These are phyloP conservation scores for Oxyruncus cristatus DNA, from an alignment of 2,113 vertebrate genomes.

Conservation along the genomic window DNA sequence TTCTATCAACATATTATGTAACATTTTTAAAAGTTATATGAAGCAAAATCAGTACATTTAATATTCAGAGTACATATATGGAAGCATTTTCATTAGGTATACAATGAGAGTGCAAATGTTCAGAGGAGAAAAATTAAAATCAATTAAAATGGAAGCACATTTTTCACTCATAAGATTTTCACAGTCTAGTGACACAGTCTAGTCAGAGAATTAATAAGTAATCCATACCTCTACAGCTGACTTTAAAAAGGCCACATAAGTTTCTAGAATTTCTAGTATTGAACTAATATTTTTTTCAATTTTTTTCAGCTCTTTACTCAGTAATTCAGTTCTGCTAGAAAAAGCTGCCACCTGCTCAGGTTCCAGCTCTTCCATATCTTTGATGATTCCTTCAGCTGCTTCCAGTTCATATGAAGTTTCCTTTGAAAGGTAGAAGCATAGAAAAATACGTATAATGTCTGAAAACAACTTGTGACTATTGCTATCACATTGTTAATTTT, in stretches of 20 bases:
- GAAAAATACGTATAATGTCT: not conserved
- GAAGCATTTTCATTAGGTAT: not conserved
- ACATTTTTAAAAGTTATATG: not conserved
- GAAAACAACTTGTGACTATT: not conserved
- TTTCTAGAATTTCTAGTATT: constrained; percentile 75
- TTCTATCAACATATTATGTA: not conserved
- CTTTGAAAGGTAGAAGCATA: constrained; percentile 65
- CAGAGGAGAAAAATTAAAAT: not conserved
- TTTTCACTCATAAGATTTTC: not conserved
- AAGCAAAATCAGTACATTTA: not conserved
- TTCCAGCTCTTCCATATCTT: constrained; percentile 71
- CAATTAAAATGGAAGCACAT: not conserved
- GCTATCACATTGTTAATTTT: not conserved
- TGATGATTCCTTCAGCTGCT: constrained; percentile 72
- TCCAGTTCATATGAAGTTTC: constrained; percentile 71
- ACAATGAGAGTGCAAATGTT: rapidly evolving
- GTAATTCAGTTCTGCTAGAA: constrained; percentile 58
- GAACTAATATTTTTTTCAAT: constrained; percentile 69
- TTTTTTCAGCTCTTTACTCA: constrained; percentile 77
- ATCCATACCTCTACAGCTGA: constrained; percentile 78
- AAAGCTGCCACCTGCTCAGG: constrained; percentile 61
- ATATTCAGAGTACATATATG: not conserved
- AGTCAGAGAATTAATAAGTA: not conserved
- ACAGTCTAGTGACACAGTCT: not conserved
- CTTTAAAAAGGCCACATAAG: constrained; percentile 78